Evolutionary conservation across 2,797 vertebrate genomes (phyloP).

Genomic region (Microcaecilia unicolor): DNA sequence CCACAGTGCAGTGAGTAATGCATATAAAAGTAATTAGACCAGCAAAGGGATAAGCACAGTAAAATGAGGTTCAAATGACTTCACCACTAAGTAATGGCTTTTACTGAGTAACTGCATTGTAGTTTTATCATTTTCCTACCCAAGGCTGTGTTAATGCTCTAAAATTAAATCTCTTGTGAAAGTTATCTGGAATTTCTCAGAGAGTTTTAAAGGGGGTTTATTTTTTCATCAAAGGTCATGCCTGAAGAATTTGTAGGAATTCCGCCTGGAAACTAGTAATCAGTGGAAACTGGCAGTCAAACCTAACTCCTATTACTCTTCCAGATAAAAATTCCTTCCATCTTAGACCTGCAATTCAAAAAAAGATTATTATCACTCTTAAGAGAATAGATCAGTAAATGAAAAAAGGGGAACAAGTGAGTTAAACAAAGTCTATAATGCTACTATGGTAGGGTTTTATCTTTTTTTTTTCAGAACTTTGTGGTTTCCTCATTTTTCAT

Average conservation of each 20-base stretch:
- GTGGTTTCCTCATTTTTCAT: slow-evolving; percentile 7
- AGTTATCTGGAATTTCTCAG: slow-evolving; percentile 81
- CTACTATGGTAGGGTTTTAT: slow-evolving; percentile 35
- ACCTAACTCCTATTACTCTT: slow-evolving; percentile 77
- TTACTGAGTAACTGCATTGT: slow-evolving; percentile 58
- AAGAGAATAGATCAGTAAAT: slow-evolving; percentile 64
- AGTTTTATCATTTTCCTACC: slow-evolving; percentile 62
- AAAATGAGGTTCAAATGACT: slow-evolving; percentile 63
- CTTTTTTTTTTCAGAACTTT: slow-evolving; percentile 13
- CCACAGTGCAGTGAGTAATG: slow-evolving; percentile 59
- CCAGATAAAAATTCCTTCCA: slow-evolving; percentile 91
- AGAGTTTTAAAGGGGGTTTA: slow-evolving; percentile 67
- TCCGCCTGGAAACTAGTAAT: slow-evolving; percentile 85
- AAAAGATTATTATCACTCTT: slow-evolving; percentile 76
- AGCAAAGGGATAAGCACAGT: slow-evolving; percentile 52
- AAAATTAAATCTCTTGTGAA: slow-evolving; percentile 70
- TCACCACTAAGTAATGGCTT: slow-evolving; percentile 62
- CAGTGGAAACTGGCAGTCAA: slow-evolving; percentile 86
- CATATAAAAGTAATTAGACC: slow-evolving; percentile 53
- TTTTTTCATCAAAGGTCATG: slow-evolving; percentile 73
- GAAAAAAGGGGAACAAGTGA: slow-evolving; percentile 47
- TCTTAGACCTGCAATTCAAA: slow-evolving; percentile 79
- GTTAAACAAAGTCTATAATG: slow-evolving; percentile 39
- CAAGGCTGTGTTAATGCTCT: slow-evolving; percentile 65
- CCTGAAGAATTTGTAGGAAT: slow-evolving; percentile 76